Percentiles rank a stretch among this genome's conserved stretches.
Evolutionary conservation across 2,888 invertebrate species (phyloP).

Genomic region (Nebria salina): DNA sequence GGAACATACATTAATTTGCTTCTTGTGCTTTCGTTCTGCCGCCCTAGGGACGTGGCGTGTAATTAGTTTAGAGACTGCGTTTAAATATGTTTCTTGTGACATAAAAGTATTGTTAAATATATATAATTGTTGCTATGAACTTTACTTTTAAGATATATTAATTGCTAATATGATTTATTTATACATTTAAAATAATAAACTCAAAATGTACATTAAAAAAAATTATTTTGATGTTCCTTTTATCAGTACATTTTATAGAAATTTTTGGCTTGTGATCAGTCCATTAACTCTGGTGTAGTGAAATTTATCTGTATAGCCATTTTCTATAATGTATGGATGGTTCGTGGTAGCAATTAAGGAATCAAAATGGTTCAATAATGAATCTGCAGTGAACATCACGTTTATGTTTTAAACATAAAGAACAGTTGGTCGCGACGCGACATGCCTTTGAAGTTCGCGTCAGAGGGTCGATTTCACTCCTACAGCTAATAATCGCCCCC

Average conservation of each 20-base stretch:
- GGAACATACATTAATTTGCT: conserved; percentile 28
- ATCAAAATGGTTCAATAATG: neutral
- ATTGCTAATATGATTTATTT: neutral
- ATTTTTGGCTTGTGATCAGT: no score
- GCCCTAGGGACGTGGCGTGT: conserved; percentile 15
- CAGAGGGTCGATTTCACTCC: conserved; percentile 14
- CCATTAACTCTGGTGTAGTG: no score
- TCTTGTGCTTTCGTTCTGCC: conserved; percentile 9
- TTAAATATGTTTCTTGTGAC: conserved; percentile 15
- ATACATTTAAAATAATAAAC: no score
- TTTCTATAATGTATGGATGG: neutral
- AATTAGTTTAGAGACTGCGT: conserved; percentile 20
- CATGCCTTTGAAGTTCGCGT: conserved; percentile 23
- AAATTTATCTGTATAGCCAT: no score
- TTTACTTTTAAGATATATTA: neutral
- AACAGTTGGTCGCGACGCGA: conserved; percentile 20
- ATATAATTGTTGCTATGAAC: no score
- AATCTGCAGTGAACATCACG: conserved; percentile 22
- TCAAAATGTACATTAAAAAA: no score
- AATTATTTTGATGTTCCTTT: no score
- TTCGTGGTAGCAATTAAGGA: neutral
- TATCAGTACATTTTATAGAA: no score
- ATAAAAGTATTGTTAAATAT: no score
- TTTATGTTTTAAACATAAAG: conserved; percentile 31
- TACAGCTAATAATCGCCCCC: conserved; percentile 12